Evolutionary conservation across 1,140 invertebrate species (phyloP).

Genomic region (Lethocerus indicus): DNA sequence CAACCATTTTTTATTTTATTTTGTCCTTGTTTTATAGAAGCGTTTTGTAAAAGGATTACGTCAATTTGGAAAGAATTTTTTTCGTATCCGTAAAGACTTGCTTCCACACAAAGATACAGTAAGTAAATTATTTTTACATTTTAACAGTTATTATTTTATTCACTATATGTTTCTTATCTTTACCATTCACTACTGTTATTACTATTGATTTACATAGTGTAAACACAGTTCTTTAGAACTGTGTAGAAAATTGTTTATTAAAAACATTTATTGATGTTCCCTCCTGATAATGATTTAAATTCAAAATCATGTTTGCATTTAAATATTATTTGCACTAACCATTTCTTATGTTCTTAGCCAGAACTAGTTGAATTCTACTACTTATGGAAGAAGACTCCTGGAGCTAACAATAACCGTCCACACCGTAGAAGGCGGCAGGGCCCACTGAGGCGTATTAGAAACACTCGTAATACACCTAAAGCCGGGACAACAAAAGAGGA

Average conservation of each 20-base stretch:
- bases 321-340: too few species aligned
- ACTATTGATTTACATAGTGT: too few species aligned
- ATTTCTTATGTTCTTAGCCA: constrained; percentile 42
- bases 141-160: constrained; percentile 1
- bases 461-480: constrained; percentile 45
- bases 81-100: constrained; percentile 90
- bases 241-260: too few species aligned
- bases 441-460: constrained; percentile 73
- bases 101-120: constrained; percentile 91
- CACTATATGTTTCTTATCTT: too few species aligned
- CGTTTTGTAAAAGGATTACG: constrained; percentile 94
- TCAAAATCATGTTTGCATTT: too few species aligned
- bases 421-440: constrained; percentile 70
- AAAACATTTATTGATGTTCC: too few species aligned
- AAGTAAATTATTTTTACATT: constrained; percentile 23
- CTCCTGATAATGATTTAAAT: too few species aligned
- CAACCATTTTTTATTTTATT: constrained; percentile 13
- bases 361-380: constrained; percentile 98
- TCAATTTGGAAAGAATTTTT: constrained; percentile 98
- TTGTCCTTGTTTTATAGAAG: constrained; percentile 37
- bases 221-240: too few species aligned
- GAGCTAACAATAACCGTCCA: constrained; percentile 83
- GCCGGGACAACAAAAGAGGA: constrained; percentile 45
- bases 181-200: too few species aligned
- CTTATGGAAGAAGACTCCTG: constrained; percentile 99